Evolutionary conservation across 2,797 vertebrate genomes (phyloP), one percentile per base, ranked within the genome.

Genomic region (Spondyliosoma cantharus): DNA sequence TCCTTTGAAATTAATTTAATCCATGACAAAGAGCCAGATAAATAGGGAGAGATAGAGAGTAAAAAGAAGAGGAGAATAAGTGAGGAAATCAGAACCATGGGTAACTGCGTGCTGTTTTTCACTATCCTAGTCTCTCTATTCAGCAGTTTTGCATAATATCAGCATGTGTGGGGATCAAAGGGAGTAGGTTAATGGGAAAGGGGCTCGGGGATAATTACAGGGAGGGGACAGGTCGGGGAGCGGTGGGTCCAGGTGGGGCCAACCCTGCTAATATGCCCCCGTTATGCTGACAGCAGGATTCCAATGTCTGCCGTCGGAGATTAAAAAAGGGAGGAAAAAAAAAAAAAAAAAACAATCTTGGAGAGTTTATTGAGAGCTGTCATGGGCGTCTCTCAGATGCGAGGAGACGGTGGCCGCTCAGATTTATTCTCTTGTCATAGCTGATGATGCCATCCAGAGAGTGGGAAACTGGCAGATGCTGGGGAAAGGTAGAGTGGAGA

Each of bases 91-190:
- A 90, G 93, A 95, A 95, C 91, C 93, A 91, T 75, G 93, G 89
- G 81, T 87, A 89, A 91, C 90, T 79, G 84, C 49, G 81, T 88
- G 84, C 91, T 90, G 89, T 91, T 91, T 93, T 87, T 88, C 87
- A 93, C 95, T 84, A 94, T 92, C 92, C 92, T 86, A 93, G 90
- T 90, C 88, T 91, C 94, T 89, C 89, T 86, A 95, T 95, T 90
- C 95, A 94, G 89, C 92, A 96, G 93, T 97, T 97, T 97, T 97
- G 93, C 95, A 95, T 96, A 96, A 96, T 96, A 93, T 94, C 92
- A 92, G 92, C 94, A 95, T 91, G 91, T 68, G 78, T 70, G 48
- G 91, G 96, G 95, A 97, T 96, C 96, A 97, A 97, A 97, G 94
- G 90, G 91, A 96, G 94, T 93, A 96, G 94, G 95, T 96, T 96